Conservation (phyloP, 2,113 vertebrate species). For the Candoia aspera region DNA sequence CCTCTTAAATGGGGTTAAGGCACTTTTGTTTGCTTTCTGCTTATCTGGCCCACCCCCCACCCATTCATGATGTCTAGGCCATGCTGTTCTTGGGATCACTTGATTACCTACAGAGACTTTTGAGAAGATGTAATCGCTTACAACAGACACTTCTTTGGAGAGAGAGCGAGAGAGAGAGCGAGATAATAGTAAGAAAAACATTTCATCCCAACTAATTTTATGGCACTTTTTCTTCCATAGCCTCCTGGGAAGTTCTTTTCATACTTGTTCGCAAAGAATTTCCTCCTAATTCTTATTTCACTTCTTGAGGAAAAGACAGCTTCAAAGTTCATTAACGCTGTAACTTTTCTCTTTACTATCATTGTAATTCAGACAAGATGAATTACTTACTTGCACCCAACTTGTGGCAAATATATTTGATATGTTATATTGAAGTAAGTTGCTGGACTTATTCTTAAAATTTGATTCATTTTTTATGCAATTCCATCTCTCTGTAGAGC, state of each 20-base stretch:
- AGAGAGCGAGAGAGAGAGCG: no score
- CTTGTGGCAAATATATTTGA: neutral
- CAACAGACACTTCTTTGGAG: neutral
- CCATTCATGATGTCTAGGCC: neutral
- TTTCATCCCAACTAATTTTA: neutral
- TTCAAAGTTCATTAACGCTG: neutral
- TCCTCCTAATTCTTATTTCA: neutral
- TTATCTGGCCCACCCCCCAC: neutral
- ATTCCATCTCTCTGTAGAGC: neutral
- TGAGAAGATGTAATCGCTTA: neutral
- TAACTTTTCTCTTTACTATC: neutral
- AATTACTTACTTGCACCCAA: neutral
- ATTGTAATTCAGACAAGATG: neutral
- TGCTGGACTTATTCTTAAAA: neutral
- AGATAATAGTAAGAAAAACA: neutral
- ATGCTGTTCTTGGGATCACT: neutral
- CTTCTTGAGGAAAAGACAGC: neutral
- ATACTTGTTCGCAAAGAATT: constrained; percentile 2
- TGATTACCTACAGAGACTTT: neutral
- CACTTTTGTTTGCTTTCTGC: neutral
- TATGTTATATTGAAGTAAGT: neutral
- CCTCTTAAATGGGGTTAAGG: no score
- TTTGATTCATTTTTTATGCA: neutral
- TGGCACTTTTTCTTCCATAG: neutral
- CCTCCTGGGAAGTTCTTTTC: neutral